phyloP scores from a whole-genome alignment of 2,113 vertebrate species.

The Oceanites oceanicus region DNA sequence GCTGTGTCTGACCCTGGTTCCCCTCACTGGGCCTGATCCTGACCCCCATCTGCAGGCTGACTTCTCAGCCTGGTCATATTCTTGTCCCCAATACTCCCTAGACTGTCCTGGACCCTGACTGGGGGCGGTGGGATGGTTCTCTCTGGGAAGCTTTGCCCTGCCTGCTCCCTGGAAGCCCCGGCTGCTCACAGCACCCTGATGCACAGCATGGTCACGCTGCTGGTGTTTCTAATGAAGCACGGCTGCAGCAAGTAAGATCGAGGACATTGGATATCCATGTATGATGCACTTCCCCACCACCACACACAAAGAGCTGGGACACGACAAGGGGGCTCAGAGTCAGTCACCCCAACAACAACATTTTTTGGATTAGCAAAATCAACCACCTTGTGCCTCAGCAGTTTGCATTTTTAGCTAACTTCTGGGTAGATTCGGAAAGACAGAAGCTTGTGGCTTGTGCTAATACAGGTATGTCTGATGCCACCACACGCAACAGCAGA shows the following conservation, averaged over 20 bases:
- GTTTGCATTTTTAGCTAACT: background rate
- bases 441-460: background rate
- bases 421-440: background rate
- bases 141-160: background rate
- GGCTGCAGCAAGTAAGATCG: background rate
- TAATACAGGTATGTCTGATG: background rate
- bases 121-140: background rate
- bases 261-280: background rate
- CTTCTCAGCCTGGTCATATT: background rate
- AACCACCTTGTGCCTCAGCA: background rate
- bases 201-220: background rate
- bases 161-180: fast-evolving
- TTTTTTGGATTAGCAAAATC: background rate
- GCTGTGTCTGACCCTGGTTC: background rate
- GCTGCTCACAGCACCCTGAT: background rate
- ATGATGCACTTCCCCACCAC: background rate
- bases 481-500: background rate
- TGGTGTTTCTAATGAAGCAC: background rate
- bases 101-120: background rate
- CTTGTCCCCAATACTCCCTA: background rate
- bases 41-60: background rate
- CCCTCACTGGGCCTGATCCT: background rate
- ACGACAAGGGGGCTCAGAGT: background rate
- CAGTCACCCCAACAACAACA: background rate
- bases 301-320: background rate